A percentile compares a stretch with the other conserved stretches of the same genome.
These are phyloP conservation scores for Argyrosomus japonicus DNA, from an alignment of 2,113 vertebrate species.

Conservation along the genomic window DNA sequence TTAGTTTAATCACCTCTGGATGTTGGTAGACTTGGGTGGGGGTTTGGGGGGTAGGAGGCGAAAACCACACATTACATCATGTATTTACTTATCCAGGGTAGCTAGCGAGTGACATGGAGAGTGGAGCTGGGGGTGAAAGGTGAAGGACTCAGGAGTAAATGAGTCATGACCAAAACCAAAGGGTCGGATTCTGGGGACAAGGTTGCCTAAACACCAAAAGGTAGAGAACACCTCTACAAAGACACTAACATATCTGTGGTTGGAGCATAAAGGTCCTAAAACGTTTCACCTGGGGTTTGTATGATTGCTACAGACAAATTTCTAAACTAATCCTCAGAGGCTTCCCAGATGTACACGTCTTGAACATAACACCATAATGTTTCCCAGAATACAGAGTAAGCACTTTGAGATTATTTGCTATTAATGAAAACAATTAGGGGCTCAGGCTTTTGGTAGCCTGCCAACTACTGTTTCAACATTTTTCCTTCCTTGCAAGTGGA, in stretches of 20 bases:
- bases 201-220: constrained; percentile 68
- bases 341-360: constrained; percentile 71
- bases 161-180: constrained; percentile 81
- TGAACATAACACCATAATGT: constrained; percentile 71
- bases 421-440: constrained; percentile 81
- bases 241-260: constrained; percentile 32
- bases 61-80: constrained; percentile 79
- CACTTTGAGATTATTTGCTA: constrained; percentile 78
- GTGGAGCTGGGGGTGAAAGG: constrained; percentile 76
- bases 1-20: constrained; percentile 66
- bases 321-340: constrained; percentile 67
- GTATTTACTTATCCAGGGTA: constrained; percentile 78
- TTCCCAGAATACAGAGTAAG: constrained; percentile 74
- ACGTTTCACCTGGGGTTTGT: constrained; percentile 52
- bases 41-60: constrained; percentile 20
- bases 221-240: constrained; percentile 37
- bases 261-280: constrained; percentile 38
- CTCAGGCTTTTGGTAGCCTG: constrained; percentile 73
- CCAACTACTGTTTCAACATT: constrained; percentile 80
- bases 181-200: constrained; percentile 58
- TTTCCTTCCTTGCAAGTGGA: constrained; percentile 69
- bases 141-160: constrained; percentile 82
- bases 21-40: constrained; percentile 52
- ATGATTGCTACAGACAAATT: constrained; percentile 70
- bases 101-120: constrained; percentile 67